These are phyloP conservation scores for Brachystomella parvula DNA, from an alignment of 1,140 invertebrate species.

Conservation along the genomic window DNA sequence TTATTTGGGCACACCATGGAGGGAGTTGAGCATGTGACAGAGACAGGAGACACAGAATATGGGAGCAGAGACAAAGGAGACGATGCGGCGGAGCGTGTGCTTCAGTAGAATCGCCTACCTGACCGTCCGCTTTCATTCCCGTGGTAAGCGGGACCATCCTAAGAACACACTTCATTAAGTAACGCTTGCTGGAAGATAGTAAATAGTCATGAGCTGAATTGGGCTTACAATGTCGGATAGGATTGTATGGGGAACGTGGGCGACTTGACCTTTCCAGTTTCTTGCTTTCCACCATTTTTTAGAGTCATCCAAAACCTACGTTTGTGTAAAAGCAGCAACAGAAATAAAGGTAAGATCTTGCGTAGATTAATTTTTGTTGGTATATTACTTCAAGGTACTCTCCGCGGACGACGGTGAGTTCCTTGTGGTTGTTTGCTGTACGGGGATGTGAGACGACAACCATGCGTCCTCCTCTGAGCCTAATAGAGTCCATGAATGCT, in stretches of 20 bases:
- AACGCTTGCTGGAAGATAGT: too few relatives aligned
- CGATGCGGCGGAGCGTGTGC: not conserved
- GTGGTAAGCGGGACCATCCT: slow-evolving; percentile 13
- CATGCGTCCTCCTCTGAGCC: slow-evolving; percentile 64
- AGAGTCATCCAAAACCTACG: slow-evolving; percentile 87
- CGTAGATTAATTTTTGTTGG: too few relatives aligned
- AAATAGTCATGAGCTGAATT: slow-evolving; percentile 43
- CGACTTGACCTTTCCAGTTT: slow-evolving; percentile 76
- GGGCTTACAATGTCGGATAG: slow-evolving; percentile 51
- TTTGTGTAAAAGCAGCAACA: too few relatives aligned
- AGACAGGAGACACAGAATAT: not conserved
- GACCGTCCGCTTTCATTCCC: slow-evolving; percentile 18
- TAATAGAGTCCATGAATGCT: slow-evolving; percentile 65
- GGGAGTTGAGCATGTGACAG: slow-evolving; percentile 4
- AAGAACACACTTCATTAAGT: too few relatives aligned
- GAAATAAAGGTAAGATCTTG: too few relatives aligned
- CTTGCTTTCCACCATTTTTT: slow-evolving; percentile 98
- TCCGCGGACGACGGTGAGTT: slow-evolving; percentile 87
- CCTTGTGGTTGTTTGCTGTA: slow-evolving; percentile 96
- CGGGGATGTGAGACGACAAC: slow-evolving; percentile 90
- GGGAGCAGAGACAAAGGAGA: not conserved
- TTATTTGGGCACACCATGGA: not conserved
- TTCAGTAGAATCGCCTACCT: slow-evolving; percentile 20
- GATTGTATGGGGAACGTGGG: slow-evolving; percentile 96
- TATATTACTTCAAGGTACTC: slow-evolving; percentile 81